Percentiles rank a stretch among this genome's conserved stretches.
phyloP scores from a whole-genome alignment of 2,888 invertebrate genomes.

The Cheilosia scutellata region DNA sequence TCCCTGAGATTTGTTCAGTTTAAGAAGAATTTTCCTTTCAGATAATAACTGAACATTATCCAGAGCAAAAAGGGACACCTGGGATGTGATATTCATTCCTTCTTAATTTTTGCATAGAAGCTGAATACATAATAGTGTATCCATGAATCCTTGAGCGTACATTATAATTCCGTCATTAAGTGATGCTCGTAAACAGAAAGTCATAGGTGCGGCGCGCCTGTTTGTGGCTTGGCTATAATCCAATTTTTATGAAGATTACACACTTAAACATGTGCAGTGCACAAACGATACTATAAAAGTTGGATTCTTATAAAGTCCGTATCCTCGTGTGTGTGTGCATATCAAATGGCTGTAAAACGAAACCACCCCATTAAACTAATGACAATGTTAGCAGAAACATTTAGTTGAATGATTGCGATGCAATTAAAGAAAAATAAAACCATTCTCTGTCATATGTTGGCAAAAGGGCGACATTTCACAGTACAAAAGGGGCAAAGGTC shows the following conservation, averaged over 20 bases:
- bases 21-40: not conserved
- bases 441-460: not conserved
- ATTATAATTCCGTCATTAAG: conserved; percentile 38
- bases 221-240: conserved; percentile 31
- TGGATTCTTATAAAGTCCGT: conserved; percentile 15
- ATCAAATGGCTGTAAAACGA: conserved; percentile 53
- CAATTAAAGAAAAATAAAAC: conserved; percentile 23
- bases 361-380: conserved; percentile 67
- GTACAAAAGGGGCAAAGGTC: conserved; percentile 33
- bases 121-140: not conserved
- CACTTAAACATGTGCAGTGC: conserved; percentile 22
- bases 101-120: not conserved
- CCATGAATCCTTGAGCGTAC: conserved; percentile 15
- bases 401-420: conserved; percentile 64
- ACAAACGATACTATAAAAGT: conserved; percentile 12
- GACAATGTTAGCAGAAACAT: conserved; percentile 49
- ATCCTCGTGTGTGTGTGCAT: not conserved
- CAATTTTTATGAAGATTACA: conserved; percentile 47
- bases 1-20: conserved; percentile 14
- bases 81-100: conserved; percentile 8
- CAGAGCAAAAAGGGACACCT: not conserved
- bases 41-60: conserved; percentile 23
- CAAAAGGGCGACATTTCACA: conserved; percentile 26
- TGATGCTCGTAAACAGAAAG: conserved; percentile 32
- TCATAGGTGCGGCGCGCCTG: not conserved